Percentiles rank a stretch among this genome's conserved stretches.
Evolutionary conservation across 2,113 vertebrate species (phyloP).

Genomic region (Austrofundulus limnaeus): DNA sequence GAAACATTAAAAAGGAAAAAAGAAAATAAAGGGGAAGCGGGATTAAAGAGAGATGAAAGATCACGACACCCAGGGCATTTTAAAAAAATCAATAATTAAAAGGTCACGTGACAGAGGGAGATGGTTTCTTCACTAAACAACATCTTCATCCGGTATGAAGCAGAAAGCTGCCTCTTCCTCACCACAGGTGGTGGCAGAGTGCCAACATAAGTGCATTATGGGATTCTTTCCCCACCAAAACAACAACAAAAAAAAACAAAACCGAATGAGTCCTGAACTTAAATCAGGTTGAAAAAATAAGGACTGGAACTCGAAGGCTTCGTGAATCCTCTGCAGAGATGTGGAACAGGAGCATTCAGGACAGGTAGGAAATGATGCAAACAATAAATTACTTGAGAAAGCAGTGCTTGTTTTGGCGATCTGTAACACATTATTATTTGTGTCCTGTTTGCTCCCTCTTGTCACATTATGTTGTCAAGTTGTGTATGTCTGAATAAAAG

Average conservation of each 20-base stretch:
- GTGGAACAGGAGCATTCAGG: background rate
- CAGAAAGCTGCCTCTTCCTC: conserved; percentile 33
- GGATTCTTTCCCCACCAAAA: conserved; percentile 26
- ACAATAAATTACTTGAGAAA: background rate
- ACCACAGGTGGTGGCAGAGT: conserved; percentile 33
- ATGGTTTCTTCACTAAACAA: conserved; percentile 29
- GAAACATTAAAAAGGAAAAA: background rate
- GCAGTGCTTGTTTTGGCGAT: background rate
- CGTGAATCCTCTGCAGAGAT: background rate
- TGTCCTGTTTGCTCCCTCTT: no score
- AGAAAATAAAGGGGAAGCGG: conserved; percentile 17
- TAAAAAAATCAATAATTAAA: conserved; percentile 76
- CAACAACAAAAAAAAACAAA: no score
- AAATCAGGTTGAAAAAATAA: no score
- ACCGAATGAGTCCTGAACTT: no score
- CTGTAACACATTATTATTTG: no score
- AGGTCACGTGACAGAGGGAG: conserved; percentile 55
- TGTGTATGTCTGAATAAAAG: no score
- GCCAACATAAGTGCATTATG: conserved; percentile 14
- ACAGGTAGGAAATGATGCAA: background rate
- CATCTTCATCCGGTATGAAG: conserved; percentile 42
- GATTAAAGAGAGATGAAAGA: conserved; percentile 37
- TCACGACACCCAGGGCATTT: conserved; percentile 28
- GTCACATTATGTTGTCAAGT: no score
- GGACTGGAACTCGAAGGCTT: no score